A percentile compares a stretch with the other conserved stretches of the same genome.
Evolutionary conservation across 1,140 invertebrate genomes (phyloP).

Genomic region (Monochamus saltuarius): DNA sequence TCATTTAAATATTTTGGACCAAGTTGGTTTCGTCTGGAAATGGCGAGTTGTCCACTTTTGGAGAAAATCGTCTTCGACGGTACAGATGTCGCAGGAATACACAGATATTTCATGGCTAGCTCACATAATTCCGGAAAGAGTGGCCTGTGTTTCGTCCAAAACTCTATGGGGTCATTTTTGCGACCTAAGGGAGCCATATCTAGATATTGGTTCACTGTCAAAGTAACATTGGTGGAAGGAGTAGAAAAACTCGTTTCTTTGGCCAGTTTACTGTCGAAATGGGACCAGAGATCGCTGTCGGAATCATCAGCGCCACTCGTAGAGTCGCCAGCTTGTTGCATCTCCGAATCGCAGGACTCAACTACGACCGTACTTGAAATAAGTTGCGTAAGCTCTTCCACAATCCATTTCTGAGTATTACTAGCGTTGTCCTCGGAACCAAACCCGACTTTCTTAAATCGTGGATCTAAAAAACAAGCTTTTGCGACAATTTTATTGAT

Average conservation of each 20-base stretch:
- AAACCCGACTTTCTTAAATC: constrained; percentile 45
- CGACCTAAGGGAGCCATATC: constrained; percentile 29
- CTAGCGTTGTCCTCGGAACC: constrained; percentile 36
- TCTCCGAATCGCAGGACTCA: no score
- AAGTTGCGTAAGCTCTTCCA: constrained; percentile 34
- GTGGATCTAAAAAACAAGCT: constrained; percentile 41
- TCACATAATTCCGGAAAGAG: background rate
- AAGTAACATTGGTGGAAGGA: background rate
- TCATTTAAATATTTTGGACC: no score
- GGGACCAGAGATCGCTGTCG: no score
- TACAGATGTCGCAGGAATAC: background rate
- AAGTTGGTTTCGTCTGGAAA: constrained; percentile 34
- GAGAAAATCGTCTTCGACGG: constrained; percentile 11
- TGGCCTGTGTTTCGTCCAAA: constrained; percentile 34
- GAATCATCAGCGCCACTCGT: no score
- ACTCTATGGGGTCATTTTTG: constrained; percentile 30
- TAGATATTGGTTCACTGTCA: constrained; percentile 18
- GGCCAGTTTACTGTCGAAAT: constrained; percentile 21
- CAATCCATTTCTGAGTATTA: constrained; percentile 33
- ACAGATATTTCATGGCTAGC: background rate
- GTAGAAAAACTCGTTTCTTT: constrained; percentile 5
- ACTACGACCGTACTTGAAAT: no score
- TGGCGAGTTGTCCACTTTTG: constrained; percentile 28
- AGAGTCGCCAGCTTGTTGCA: no score
- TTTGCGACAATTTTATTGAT: constrained; percentile 36